A percentile compares a stretch with the other conserved stretches of the same genome.
Evolutionary conservation across 2,113 vertebrate genomes (phyloP).

Genomic region (Varanus komodoensis): DNA sequence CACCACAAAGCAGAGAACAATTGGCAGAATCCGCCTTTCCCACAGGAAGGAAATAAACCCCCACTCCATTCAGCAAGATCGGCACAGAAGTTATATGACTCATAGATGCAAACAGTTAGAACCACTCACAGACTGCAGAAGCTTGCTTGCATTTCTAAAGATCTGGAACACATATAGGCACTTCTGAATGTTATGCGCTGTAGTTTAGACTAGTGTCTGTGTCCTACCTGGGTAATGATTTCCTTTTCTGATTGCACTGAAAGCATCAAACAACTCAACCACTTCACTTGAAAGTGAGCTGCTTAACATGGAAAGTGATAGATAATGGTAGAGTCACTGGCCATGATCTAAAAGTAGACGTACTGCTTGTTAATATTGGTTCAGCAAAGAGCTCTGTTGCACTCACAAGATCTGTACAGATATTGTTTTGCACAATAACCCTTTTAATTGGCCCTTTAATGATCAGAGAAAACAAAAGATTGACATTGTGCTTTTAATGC

Average conservation of each 20-base stretch:
- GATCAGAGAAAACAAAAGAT: not conserved
- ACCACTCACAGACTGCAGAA: not conserved
- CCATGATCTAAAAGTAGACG: not conserved
- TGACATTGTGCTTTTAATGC: not conserved
- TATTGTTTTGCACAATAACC: not conserved
- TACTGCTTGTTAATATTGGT: not conserved
- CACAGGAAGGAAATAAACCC: slow-evolving; percentile 21
- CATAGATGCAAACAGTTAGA: not conserved
- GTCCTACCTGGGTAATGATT: not conserved
- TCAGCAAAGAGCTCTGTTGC: not conserved
- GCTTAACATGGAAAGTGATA: not conserved
- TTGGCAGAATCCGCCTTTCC: not conserved
- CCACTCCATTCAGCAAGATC: not conserved
- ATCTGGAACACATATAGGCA: not conserved
- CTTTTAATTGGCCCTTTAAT: not conserved
- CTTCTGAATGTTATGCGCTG: not conserved
- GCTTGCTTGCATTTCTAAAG: slow-evolving; percentile 3
- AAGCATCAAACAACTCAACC: not conserved
- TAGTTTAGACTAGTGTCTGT: not conserved
- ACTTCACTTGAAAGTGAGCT: not conserved
- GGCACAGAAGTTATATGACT: not conserved
- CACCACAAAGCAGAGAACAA: not conserved
- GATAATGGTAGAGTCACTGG: not conserved
- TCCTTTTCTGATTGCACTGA: rapidly evolving
- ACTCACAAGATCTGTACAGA: not conserved